Evolutionary conservation across 92 coral and sea anemone species (phyloP), one percentile per base, ranked within the genome.

Genomic region (Porites rus): DNA sequence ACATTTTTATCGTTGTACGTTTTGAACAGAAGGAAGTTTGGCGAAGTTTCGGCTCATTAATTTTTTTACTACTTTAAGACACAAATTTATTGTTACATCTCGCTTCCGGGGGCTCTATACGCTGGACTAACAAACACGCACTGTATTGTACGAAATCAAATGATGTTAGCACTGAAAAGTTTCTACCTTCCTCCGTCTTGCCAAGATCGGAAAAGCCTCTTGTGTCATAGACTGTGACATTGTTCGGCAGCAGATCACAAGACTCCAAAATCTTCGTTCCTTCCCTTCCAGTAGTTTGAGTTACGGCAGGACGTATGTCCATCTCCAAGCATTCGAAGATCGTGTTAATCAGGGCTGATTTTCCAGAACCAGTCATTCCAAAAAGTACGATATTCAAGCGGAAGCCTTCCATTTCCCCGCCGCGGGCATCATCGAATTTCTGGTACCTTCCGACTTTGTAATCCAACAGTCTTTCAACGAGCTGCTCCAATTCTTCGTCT

Each of bases 291-390:
- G 73, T 20, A 8, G 38, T 43, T 14, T 83, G 80, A 60, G 18
- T 63, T 14, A 74, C 21, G 2, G 79, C 87, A 4, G 80, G 72
- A 52, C 21, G 10, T 10, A 21, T 1, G 2, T 59, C 31, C 31
- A 54, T 7, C 16, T 14, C 72, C 17, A 83, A 24, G n/a, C 18
- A 50, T 28, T 72, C 4, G 87, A 83, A 83, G 51, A 83, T 83
- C 8, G 72, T 73, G 80, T 83, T 83, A 17, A 83, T 83, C 72
- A 83, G 63, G 7, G 87, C 87, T 43, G 87, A 83, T 51, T 83
- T 83, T 51, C 87, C 87, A 0, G 87, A 73, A n/a, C 87, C 87
- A 60, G 87, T 62, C 80, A 83, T 83, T 13, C 87, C 87, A 16
- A 83, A 72, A 6, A 83, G 51, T 0, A 7, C 87, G 7, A 72